phyloP scores from a whole-genome alignment of 2,113 vertebrate genomes.

The Mobula birostris region DNA sequence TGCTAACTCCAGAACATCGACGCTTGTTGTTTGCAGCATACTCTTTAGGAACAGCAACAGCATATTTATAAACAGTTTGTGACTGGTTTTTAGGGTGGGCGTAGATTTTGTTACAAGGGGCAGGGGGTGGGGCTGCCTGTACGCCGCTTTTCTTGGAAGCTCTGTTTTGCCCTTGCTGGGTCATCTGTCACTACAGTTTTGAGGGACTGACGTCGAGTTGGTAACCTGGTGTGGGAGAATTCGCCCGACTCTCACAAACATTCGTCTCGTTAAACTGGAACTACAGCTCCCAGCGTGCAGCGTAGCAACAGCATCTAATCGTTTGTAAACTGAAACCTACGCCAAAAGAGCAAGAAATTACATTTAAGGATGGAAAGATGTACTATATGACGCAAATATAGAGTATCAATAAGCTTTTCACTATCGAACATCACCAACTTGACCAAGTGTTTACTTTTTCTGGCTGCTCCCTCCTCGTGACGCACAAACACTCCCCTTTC shows the following conservation, averaged over 20 bases:
- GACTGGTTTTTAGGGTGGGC: conserved; percentile 9
- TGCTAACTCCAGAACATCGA: neutral
- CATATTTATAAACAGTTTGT: conserved; percentile 32
- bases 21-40: neutral
- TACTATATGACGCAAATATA: neutral
- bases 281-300: neutral
- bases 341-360: neutral
- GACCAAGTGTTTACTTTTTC: conserved; percentile 33
- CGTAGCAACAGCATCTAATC: neutral
- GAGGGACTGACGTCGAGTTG: neutral
- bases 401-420: neutral
- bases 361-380: neutral
- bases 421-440: neutral
- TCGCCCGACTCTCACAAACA: neutral
- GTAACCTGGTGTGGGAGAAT: neutral
- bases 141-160: neutral
- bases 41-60: conserved; percentile 24
- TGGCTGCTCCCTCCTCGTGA: conserved; percentile 8
- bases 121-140: neutral
- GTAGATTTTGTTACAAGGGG: neutral
- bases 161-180: neutral
- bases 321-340: neutral
- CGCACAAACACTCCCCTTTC: conserved; percentile 8
- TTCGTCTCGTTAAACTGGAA: neutral
- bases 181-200: neutral